Percentiles rank a stretch among this genome's conserved stretches.
These are phyloP conservation scores for Chrysolina americana DNA, from an alignment of 2,888 invertebrate genomes.

Conservation along the genomic window DNA sequence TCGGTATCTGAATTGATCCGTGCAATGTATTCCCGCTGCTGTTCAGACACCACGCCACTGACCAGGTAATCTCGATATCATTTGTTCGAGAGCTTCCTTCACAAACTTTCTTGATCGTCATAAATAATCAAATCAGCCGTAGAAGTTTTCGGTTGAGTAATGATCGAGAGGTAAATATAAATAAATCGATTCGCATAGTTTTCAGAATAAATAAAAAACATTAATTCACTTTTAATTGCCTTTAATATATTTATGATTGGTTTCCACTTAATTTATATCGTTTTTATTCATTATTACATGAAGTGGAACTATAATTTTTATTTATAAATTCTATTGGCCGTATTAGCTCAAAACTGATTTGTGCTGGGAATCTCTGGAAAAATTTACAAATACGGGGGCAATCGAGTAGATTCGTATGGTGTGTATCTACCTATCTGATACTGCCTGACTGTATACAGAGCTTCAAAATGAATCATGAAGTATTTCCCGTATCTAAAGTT, in stretches of 20 bases:
- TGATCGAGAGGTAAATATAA: constrained; percentile 13
- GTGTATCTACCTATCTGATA: no score
- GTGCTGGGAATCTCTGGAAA: constrained; percentile 4
- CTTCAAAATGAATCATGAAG: no score
- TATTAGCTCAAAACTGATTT: constrained; percentile 22
- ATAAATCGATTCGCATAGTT: constrained; percentile 17
- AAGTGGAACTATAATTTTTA: constrained; percentile 26
- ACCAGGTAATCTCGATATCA: neutral
- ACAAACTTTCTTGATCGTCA: neutral
- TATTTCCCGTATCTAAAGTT: no score
- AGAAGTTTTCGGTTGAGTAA: constrained; percentile 14
- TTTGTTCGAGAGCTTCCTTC: neutral
- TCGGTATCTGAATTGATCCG: no score
- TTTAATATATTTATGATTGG: constrained; percentile 49
- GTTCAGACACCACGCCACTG: neutral
- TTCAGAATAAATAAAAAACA: constrained; percentile 35
- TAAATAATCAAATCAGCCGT: constrained; percentile 8
- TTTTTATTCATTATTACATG: constrained; percentile 28
- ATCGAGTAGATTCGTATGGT: no score
- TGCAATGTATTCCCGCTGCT: no score
- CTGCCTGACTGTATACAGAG: no score
- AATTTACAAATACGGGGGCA: neutral
- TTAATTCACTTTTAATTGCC: constrained; percentile 48
- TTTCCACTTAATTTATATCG: constrained; percentile 43
- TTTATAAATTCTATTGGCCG: constrained; percentile 26